Evolutionary conservation across 1,140 invertebrate genomes (phyloP).

Genomic region (Cardiocondyla obscurior): DNA sequence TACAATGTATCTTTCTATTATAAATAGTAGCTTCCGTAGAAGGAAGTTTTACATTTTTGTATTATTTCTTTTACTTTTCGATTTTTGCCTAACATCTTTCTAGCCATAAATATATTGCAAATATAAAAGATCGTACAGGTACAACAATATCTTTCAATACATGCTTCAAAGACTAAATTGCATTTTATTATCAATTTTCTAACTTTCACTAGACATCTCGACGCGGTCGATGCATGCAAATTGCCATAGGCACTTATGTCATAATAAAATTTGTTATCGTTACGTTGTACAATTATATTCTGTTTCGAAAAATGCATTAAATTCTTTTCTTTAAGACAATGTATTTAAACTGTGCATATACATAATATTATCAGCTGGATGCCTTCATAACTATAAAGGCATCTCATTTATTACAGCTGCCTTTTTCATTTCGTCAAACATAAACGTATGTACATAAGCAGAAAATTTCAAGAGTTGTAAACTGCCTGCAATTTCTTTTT

Average conservation of each 20-base stretch:
- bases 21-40: not conserved
- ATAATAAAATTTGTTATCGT: slow-evolving; percentile 63
- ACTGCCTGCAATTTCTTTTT: not conserved
- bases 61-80: slow-evolving; percentile 28
- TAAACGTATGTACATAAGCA: not conserved
- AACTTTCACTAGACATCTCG: slow-evolving; percentile 48
- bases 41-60: slow-evolving; percentile 24
- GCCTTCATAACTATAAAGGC: not conserved
- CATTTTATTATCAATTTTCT: slow-evolving; percentile 59
- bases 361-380: slow-evolving; percentile 39
- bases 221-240: slow-evolving; percentile 63
- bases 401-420: slow-evolving; percentile 2
- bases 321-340: slow-evolving; percentile 34
- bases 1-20: not conserved
- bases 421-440: slow-evolving; percentile 18
- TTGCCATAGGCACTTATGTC: slow-evolving; percentile 68
- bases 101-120: slow-evolving; percentile 39
- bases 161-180: slow-evolving; percentile 66
- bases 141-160: slow-evolving; percentile 60
- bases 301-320: slow-evolving; percentile 21
- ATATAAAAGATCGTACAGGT: slow-evolving; percentile 58
- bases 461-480: not conserved
- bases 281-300: slow-evolving; percentile 59
- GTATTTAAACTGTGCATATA: slow-evolving; percentile 45
- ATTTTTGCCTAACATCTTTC: slow-evolving; percentile 36